These are phyloP conservation scores for Nomia melanderi DNA, from an alignment of 1,140 invertebrate species.

Conservation along the genomic window DNA sequence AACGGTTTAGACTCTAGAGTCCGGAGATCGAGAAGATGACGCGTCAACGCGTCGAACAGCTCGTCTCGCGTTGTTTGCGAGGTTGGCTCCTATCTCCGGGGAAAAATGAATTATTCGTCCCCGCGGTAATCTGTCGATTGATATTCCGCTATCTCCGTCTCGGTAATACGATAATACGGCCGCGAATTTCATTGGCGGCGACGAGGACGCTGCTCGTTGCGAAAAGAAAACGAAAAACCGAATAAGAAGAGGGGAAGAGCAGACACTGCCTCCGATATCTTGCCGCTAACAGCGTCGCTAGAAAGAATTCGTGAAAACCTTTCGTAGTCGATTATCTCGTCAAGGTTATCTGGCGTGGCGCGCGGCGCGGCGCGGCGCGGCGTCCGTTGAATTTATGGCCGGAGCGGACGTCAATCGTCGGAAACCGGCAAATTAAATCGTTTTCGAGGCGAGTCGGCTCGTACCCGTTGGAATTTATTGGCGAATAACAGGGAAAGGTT, in stretches of 20 bases:
- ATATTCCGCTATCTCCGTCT: not conserved
- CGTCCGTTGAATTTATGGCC: conserved; percentile 51
- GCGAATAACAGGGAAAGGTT: conserved; percentile 30
- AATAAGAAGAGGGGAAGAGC: not conserved
- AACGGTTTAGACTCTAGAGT: too few relatives aligned
- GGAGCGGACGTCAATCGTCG: conserved; percentile 6
- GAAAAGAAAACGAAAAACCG: too few relatives aligned
- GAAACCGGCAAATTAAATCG: conserved; percentile 43
- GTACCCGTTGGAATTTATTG: conserved; percentile 36
- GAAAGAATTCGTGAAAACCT: conserved; percentile 45
- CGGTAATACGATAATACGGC: not conserved
- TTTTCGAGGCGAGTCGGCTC: conserved; percentile 2
- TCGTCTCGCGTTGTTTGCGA: not conserved
- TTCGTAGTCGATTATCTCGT: conserved; percentile 39
- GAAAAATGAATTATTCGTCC: conserved; percentile 10
- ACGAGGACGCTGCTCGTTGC: too few relatives aligned
- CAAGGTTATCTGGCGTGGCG: conserved; percentile 47
- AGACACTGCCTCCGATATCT: not conserved
- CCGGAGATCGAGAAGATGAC: too few relatives aligned
- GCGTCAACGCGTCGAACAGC: too few relatives aligned
- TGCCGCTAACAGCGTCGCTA: not conserved
- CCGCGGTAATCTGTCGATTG: not conserved
- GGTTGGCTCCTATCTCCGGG: not conserved
- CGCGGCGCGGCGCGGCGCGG: too few relatives aligned
- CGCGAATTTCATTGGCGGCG: not conserved